Base-by-base conservation (phyloP, 2,888 invertebrate genomes). In the Petrolisthes manimaculis region DNA sequence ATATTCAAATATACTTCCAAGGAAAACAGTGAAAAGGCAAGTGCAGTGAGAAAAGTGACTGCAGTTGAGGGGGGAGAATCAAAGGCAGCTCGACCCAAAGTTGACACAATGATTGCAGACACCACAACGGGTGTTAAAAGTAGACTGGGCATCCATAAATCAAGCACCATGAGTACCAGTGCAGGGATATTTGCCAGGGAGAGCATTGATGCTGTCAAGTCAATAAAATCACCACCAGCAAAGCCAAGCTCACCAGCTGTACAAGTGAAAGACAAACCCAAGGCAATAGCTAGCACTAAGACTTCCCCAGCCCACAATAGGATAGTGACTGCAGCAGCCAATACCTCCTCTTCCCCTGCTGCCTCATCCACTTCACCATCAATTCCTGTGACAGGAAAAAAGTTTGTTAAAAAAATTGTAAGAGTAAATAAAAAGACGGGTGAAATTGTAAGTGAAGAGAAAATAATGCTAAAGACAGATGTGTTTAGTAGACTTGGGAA, bases 151-250 rank as follows among this genome's bases (percentile, higher is more conserved):
- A 14, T 78, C 24, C 67, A 83, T 8, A 86, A 77, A 37, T 69
- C 51, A 5, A 61, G 51, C 21, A 55, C 8, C n/a, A 21, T 78
- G 1, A 83, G 55, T n/a, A 55, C 67, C n/a, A 91, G 91, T 84
- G 91, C 88, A 18, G 91, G 91, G 14, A 91, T 91, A 83, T 91
- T 91, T 86, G 91, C 91, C 51, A 88, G 85, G 77, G 91, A 91
- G 74, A 77, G 71, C 3, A 77, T 74, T 5, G 80, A 71, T 8
- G 69, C 79, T 5, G 55, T 5, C 54, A 86, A 86, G 79, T 14
- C 67, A 6, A 71, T 71, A 14, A 18, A 12, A 85, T 80, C 55
- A 37, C 37, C 71, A 14, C 74, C 86, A 53, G n/a, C 21, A n/a
- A 80, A 71, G 21, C 14, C 61, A 8, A 21, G 67, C 53, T n/a